Conservation (phyloP, 2,113 vertebrate species). For the Psittacara wagleri region DNA sequence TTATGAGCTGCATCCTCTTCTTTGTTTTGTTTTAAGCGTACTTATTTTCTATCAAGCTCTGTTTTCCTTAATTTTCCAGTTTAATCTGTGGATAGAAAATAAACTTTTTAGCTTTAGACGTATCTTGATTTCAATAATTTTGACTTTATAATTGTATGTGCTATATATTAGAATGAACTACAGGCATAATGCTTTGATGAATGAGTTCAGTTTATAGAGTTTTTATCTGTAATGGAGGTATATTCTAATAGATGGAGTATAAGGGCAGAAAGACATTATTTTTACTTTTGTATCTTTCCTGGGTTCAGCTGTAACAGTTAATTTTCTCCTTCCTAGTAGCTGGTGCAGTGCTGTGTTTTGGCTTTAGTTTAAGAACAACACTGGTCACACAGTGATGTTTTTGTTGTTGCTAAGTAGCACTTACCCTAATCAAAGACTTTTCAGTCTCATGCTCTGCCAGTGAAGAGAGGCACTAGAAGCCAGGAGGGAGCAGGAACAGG, state of each 20-base stretch:
- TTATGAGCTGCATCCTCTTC: not conserved
- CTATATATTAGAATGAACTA: not conserved
- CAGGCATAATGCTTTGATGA: not conserved
- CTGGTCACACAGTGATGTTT: not conserved
- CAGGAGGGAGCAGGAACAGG: not conserved
- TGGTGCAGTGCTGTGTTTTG: not conserved
- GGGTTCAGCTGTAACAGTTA: not conserved
- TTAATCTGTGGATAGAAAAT: not conserved
- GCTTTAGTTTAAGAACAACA: not conserved
- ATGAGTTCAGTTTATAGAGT: not conserved
- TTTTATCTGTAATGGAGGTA: not conserved
- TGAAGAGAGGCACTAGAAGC: not conserved
- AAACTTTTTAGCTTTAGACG: not conserved
- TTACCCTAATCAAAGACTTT: not conserved
- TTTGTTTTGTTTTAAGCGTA: not conserved
- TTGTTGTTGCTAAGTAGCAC: not conserved
- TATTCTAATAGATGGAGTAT: not conserved
- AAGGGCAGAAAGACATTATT: not conserved
- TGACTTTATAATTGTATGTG: not conserved
- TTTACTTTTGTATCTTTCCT: not conserved
- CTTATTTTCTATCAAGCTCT: not conserved
- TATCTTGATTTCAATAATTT: not conserved
- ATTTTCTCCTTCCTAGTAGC: not conserved
- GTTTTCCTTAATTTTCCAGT: not conserved
- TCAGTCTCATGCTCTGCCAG: not conserved